Percentiles rank a stretch among this genome's conserved stretches.
Evolutionary conservation across 2,888 invertebrate species (phyloP).

Genomic region (Dione juno): DNA sequence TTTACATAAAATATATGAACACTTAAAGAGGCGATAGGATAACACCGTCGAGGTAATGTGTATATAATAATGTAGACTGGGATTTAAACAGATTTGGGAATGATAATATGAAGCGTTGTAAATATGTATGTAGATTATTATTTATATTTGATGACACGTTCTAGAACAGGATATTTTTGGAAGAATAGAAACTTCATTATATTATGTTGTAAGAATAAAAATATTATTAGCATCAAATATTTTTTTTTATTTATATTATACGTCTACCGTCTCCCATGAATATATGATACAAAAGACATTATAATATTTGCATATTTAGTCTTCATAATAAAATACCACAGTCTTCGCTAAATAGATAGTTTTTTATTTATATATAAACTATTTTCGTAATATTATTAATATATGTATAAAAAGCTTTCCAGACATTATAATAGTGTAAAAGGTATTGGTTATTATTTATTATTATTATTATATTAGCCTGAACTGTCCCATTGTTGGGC

Average conservation of each 20-base stretch:
- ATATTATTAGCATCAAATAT: background rate
- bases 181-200: background rate
- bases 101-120: background rate
- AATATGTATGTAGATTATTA: slow-evolving; percentile 6
- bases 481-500: too few species aligned
- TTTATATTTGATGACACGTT: background rate
- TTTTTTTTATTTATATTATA: background rate
- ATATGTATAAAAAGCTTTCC: too few species aligned
- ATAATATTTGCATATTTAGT: too few species aligned
- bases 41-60: background rate
- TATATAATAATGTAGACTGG: slow-evolving; percentile 1
- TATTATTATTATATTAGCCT: too few species aligned
- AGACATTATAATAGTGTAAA: too few species aligned
- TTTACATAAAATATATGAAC: background rate
- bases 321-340: too few species aligned
- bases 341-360: too few species aligned
- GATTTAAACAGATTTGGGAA: background rate
- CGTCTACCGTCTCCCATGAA: too few species aligned
- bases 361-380: too few species aligned
- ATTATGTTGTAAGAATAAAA: background rate
- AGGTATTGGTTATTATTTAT: too few species aligned
- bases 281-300: background rate
- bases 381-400: too few species aligned
- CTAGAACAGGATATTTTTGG: background rate
- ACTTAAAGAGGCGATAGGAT: background rate